Evolutionary conservation across 2,888 invertebrate genomes (phyloP).

Genomic region (Ommatoiulus sabulosus): DNA sequence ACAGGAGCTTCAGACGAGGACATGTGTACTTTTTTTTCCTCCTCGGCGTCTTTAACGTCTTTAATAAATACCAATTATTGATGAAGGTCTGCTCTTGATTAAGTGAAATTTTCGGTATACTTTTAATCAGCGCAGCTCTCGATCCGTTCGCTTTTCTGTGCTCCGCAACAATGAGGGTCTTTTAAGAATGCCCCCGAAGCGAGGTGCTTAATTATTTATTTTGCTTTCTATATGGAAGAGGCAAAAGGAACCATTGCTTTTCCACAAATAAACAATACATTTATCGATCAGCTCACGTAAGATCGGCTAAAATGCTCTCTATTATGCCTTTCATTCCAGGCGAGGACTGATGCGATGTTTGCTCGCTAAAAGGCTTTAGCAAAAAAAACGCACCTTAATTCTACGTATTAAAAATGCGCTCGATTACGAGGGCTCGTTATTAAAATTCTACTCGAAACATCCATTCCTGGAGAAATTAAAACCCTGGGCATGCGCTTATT

Average conservation of each 20-base stretch:
- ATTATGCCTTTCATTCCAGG: conserved; percentile 36
- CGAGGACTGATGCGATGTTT: not conserved
- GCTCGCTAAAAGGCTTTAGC: not conserved
- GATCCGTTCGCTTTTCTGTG: not conserved
- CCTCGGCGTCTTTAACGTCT: not conserved
- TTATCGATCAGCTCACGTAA: conserved; percentile 28
- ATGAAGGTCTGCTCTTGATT: not conserved
- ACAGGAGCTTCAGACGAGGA: not conserved
- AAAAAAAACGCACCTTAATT: not conserved
- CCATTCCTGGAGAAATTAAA: conserved; percentile 1
- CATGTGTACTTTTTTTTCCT: not conserved
- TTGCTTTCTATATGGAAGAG: conserved; percentile 31
- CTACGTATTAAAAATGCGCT: not conserved
- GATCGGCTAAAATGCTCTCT: not conserved
- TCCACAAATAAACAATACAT: conserved; percentile 24
- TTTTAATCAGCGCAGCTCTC: not conserved
- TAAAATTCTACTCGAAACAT: not conserved
- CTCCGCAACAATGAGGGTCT: not conserved
- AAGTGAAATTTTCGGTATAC: not conserved
- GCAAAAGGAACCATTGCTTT: not conserved
- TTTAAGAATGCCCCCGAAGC: conserved; percentile 21
- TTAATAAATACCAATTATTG: conserved; percentile 40
- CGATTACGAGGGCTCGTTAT: not conserved
- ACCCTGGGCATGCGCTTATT: not conserved
- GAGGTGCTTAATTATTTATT: conserved; percentile 23